Evolutionary conservation across 2,888 invertebrate species (phyloP), one percentile per base, ranked within the genome.

Genomic region (Erpobdella octoculata): DNA sequence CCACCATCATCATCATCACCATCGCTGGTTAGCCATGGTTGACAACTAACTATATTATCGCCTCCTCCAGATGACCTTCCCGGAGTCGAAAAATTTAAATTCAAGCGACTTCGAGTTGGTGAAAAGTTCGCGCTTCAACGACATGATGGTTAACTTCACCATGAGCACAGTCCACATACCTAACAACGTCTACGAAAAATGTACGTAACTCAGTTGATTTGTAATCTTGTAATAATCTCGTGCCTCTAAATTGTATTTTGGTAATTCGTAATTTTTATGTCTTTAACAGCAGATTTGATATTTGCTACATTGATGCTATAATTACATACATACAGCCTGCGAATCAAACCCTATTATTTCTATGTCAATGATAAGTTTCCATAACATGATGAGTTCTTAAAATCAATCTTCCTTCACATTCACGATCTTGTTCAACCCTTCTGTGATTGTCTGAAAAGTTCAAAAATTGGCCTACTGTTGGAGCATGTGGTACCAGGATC

Each of bases 161-260:
- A 89, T 74, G 71, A 81, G 81, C 75, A 90, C 93, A 74, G 91
- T 95, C 68, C 94, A 96, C 82, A 90, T 95, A 35, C 95, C 96
- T 4, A 91, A 93, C 37, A 94, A 94, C 85, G 90, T 96, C 72
- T 94, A 88, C 84, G 93, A 92, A 82, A 86, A 87, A 86, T 88
- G 91, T 82, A 74, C 77, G 80, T 78, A 28, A 25, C 18, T n/a
- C 8, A 18, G 21, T 48, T 28, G 21, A 48, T 5, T 6, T 53
- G 21, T 53, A 18, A 46, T n/a, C 46, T 25, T 53, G 21, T 53
- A 8, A 48, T 48, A 21, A n/a, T 21, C 4, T 48, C 25, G 18
- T 25, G 25, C 18, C 46, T 46, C 21, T 46, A 18, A 46, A 46
- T 3, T 46, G 5, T n/a, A n/a, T n/a, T 3, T 46, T 46, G 18